Evolutionary conservation across 2,797 vertebrate species (phyloP), one percentile per base, ranked within the genome.

Genomic region (Acanthurus leucopareius): DNA sequence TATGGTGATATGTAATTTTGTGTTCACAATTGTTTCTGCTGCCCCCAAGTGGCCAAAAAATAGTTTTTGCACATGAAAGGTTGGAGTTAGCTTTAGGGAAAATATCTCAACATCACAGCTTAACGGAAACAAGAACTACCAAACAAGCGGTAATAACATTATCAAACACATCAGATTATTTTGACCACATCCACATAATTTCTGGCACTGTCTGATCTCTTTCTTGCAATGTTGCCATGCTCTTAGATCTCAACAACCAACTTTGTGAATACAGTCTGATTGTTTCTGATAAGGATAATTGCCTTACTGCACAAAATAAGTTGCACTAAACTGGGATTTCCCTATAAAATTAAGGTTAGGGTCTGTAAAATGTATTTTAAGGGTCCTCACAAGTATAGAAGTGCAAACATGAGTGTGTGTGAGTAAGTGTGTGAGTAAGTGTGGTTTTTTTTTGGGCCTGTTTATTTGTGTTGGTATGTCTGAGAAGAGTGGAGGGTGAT

Each of bases 381-480:
- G 7, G 51, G 83, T 86, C 84, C 82, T 84, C 73, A 75, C 40
- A 64, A 47, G 40, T 35, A 56, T 9, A 74, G 42, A 17, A 17
- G 38, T 56, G 54, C 15, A 16, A 54, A 25, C 2, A 52, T 75
- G 53, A 59, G 69, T 17, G 32, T 52, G 38, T 53, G 58, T 62
- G 42, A n/a, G 42, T 64, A 19, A 6, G 25, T 75, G 15, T 6
- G 49, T 62, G 42, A n/a, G 42, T 64, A 19, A 6, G 25, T 75
- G 15, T 6, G 49, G 28, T 51, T 22, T 52, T 49, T 54, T 28
- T 38, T 25, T 64, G 17, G 6, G 25, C 68, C 10, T 10, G 49
- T 44, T 7, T 57, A 22, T 45, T 59, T 49, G 66, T 73, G 79
- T 72, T 61, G 66, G 22, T 75, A 59, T 70, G 70, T 20, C 8